These are phyloP conservation scores for Nowickia ferox DNA, from an alignment of 2,888 invertebrate species.

Conservation along the genomic window DNA sequence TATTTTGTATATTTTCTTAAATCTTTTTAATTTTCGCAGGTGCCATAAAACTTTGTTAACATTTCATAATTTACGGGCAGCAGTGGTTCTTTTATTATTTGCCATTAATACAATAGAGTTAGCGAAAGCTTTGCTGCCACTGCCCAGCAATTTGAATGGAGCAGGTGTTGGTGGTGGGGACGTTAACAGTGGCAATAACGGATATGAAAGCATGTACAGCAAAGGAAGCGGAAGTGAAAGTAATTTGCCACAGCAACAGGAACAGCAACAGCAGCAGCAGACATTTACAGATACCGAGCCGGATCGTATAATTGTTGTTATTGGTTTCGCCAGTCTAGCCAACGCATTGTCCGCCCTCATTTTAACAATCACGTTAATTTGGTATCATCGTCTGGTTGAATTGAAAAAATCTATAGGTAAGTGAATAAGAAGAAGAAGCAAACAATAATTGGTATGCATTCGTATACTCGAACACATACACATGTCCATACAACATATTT, in stretches of 20 bases:
- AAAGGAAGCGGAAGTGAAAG: conserved; percentile 69
- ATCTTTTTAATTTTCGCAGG: conserved; percentile 73
- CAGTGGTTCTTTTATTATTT: conserved; percentile 79
- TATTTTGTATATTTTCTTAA: neutral
- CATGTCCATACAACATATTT: neutral
- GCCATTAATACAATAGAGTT: conserved; percentile 81
- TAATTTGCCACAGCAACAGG: conserved; percentile 65
- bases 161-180: conserved; percentile 31
- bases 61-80: conserved; percentile 82
- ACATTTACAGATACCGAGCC: conserved; percentile 59
- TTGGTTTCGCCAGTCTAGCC: conserved; percentile 77
- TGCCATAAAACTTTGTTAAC: conserved; percentile 80
- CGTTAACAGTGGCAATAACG: conserved; percentile 42
- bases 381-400: conserved; percentile 81
- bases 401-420: conserved; percentile 80
- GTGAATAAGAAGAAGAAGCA: conserved; percentile 55
- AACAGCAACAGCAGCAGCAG: conserved; percentile 40
- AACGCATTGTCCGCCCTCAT: conserved; percentile 79
- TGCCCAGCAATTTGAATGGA: conserved; percentile 62
- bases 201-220: conserved; percentile 62
- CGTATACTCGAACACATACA: neutral
- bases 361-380: conserved; percentile 80
- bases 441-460: neutral
- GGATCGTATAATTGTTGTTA: conserved; percentile 76
- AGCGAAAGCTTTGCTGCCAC: conserved; percentile 79